These are phyloP conservation scores for Himalopsyche anomala DNA, from an alignment of 2,888 invertebrate genomes.

Conservation along the genomic window DNA sequence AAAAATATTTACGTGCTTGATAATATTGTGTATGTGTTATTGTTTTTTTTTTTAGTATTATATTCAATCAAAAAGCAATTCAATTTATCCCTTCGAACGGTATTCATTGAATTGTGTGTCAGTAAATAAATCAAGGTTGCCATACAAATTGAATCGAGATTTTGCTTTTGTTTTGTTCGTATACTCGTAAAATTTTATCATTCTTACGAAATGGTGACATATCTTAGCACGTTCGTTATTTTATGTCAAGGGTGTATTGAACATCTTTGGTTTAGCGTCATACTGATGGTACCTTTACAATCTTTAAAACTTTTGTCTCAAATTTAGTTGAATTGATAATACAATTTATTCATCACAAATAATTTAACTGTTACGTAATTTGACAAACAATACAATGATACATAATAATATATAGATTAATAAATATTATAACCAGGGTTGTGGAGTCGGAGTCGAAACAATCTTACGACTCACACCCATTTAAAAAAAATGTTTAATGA, in stretches of 20 bases:
- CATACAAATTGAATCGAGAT: neutral
- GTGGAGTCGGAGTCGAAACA: no score
- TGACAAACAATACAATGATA: no score
- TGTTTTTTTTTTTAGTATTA: no score
- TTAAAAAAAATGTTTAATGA: no score
- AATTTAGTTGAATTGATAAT: neutral
- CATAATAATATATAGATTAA: no score
- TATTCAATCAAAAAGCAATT: neutral
- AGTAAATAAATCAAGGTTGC: conserved; percentile 28
- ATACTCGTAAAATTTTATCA: conserved; percentile 2
- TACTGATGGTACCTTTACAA: neutral
- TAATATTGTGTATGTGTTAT: no score
- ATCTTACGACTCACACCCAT: no score
- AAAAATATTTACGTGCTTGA: no score
- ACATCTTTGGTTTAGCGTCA: neutral
- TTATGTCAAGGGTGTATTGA: conserved; percentile 18
- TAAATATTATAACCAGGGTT: no score
- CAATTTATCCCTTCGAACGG: neutral
- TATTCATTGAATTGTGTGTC: neutral
- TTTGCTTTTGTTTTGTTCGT: conserved; percentile 23
- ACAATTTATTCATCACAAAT: neutral
- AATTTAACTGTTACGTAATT: no score
- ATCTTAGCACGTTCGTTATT: conserved; percentile 21
- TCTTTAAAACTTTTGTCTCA: neutral
- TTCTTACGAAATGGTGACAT: conserved; percentile 10